Evolutionary conservation across 92 coral and sea anemone genomes (phyloP).

Genomic region (Galaxea fascicularis): DNA sequence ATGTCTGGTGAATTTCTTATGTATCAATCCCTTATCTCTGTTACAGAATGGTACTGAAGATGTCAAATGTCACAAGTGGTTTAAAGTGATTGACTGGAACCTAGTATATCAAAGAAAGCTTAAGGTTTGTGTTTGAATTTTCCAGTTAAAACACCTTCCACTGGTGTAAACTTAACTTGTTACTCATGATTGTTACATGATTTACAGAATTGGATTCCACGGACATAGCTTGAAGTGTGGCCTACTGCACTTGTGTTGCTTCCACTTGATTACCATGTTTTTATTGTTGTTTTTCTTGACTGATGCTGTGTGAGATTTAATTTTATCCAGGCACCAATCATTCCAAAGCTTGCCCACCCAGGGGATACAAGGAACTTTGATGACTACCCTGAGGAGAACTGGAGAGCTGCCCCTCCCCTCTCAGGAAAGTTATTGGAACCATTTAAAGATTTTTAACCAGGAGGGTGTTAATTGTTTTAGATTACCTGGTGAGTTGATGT

Average conservation of each 20-base stretch:
- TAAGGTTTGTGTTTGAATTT: slow-evolving; percentile 59
- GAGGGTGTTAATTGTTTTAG: slow-evolving; percentile 29
- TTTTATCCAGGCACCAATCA: slow-evolving; percentile 84
- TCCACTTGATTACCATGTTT: too few species aligned
- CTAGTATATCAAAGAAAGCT: slow-evolving; percentile 95
- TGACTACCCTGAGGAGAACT: slow-evolving; percentile 98
- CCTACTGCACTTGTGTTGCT: too few species aligned
- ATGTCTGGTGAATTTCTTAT: too few species aligned
- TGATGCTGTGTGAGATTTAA: too few species aligned
- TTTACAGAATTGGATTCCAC: too few species aligned
- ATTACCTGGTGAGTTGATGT: slow-evolving; percentile 24
- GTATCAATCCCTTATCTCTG: background rate
- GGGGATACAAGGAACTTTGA: slow-evolving; percentile 98
- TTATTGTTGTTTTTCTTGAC: too few species aligned
- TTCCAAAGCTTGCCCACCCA: slow-evolving; percentile 90
- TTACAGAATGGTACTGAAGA: slow-evolving; percentile 96
- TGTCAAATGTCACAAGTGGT: slow-evolving; percentile 98
- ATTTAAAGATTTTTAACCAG: slow-evolving; percentile 91
- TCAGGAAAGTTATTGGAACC: slow-evolving; percentile 89
- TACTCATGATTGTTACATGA: too few species aligned
- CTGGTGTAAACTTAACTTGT: too few species aligned
- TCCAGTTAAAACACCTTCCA: background rate
- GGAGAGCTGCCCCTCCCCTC: slow-evolving; percentile 94
- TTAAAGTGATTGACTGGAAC: slow-evolving; percentile 97
- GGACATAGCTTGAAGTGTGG: too few species aligned